Base-by-base conservation (phyloP, 2,888 invertebrate species). In the Apoda limacodes region DNA sequence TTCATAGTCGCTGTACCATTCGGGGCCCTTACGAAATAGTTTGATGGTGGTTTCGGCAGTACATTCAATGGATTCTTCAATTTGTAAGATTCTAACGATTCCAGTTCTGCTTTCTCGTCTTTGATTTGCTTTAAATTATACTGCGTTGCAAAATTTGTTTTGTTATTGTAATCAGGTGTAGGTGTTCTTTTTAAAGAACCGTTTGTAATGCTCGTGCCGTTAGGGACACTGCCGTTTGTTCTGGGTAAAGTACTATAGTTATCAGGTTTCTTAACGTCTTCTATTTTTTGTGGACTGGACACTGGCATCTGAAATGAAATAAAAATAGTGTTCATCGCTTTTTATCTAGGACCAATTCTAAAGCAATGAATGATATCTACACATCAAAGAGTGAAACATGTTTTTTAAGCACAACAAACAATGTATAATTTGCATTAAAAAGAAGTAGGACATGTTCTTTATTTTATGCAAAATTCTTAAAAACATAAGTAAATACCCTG, bases 61-160 rank as follows among this genome's bases (percentile, higher is more conserved):
- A 82, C 68, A 34, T 81, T 83, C 3, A 82, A 70, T 13, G 87
- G 85, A 53, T 87, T 86, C 42, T 86, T 87, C 43, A 90, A 59
- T 52, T 86, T 87, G 63, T 87, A 89, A 4, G 90, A 90, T 60
- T 90, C 90, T 45, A 90, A 68, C 12, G 89, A 89, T 51, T 89
- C 88, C 80, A 90, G 83, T 63, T 90, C 90, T 7, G 87, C 90
- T 19, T 83, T 81, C 37, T 87, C 87, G 26, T 72, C 66, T 46
- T 67, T 74, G 9, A 51, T 40, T 34, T 48, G 64, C 42, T 62
- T 70, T 11, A 63, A 37, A 30, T 55, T 59, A 4, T 52, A 37
- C 26, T 53, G 52, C 25, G 50, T 43, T 28, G 51, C 36, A 10
- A 49, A 32, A 28, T 60, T 58, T 10, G 46, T 41, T 50, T 68